phyloP scores from a whole-genome alignment of 2,888 invertebrate species.

The Eupithecia subfuscata region DNA sequence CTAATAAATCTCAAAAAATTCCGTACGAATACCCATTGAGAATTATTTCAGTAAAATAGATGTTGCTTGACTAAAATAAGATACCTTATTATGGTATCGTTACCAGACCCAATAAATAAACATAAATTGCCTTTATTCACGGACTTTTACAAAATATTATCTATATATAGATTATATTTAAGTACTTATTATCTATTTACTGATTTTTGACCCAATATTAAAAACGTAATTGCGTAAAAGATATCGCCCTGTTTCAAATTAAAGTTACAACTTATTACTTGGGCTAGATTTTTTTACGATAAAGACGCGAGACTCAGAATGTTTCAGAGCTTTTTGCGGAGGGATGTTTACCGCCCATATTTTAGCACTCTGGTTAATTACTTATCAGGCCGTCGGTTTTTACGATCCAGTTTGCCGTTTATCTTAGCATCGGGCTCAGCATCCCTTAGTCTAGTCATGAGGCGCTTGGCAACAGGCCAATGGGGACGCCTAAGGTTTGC shows the following conservation, averaged over 20 bases:
- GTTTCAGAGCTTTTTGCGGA: slow-evolving; percentile 10
- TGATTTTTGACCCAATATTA: background rate
- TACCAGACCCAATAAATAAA: no score
- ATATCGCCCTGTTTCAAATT: background rate
- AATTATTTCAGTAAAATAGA: background rate
- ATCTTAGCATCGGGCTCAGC: slow-evolving; percentile 57
- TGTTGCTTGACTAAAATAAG: background rate
- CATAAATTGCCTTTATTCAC: background rate
- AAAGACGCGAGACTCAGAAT: background rate
- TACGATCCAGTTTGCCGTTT: slow-evolving; percentile 53
- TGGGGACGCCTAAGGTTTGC: slow-evolving; percentile 47
- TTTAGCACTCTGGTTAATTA: slow-evolving; percentile 54
- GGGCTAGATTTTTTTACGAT: background rate
- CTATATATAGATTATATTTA: no score
- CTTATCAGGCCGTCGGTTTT: slow-evolving; percentile 50
- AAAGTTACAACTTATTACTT: background rate
- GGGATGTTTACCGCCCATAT: slow-evolving; percentile 32
- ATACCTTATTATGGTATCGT: background rate
- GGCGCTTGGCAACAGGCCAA: slow-evolving; percentile 61
- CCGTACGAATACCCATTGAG: background rate
- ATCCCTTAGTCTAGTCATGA: slow-evolving; percentile 56
- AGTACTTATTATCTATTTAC: no score
- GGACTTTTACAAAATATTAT: no score
- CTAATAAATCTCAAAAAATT: background rate
- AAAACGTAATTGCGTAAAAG: background rate